phyloP scores from a whole-genome alignment of 2,888 invertebrate species.

The Orthosia gracilis region DNA sequence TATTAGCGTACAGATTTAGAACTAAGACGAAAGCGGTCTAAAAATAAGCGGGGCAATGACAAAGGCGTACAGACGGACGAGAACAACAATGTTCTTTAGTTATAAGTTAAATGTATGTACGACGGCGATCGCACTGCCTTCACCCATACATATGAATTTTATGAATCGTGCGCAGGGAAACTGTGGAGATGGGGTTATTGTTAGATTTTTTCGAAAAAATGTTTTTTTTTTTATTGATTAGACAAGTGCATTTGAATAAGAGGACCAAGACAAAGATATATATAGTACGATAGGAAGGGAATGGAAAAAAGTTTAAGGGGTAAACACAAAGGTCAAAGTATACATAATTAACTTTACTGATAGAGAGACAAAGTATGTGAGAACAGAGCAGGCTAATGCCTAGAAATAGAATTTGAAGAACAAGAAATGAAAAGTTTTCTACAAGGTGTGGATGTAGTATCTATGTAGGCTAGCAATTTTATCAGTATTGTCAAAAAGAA shows the following conservation, averaged over 20 bases:
- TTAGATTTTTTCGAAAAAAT: slow-evolving; percentile 19
- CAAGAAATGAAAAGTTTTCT: no score
- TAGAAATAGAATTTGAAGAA: no score
- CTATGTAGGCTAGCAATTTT: no score
- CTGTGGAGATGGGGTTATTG: slow-evolving; percentile 72
- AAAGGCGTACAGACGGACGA: slow-evolving; percentile 65
- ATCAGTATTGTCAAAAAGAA: neutral
- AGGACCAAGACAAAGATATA: no score
- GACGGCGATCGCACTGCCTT: slow-evolving; percentile 82
- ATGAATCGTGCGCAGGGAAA: slow-evolving; percentile 79
- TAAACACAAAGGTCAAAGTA: no score
- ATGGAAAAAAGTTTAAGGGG: no score
- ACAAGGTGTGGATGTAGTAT: no score
- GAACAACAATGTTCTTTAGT: slow-evolving; percentile 83
- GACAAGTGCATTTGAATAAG: no score
- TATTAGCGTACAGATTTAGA: slow-evolving; percentile 60
- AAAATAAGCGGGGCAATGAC: slow-evolving; percentile 67
- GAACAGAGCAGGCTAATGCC: no score
- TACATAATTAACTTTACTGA: no score
- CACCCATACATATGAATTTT: slow-evolving; percentile 89
- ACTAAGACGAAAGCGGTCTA: slow-evolving; percentile 54
- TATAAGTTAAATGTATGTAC: slow-evolving; percentile 86
- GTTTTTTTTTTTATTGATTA: neutral
- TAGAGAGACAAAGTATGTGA: no score
- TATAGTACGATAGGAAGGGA: no score